Evolutionary conservation across 2,113 vertebrate species (phyloP).

Genomic region (Serinus canaria): DNA sequence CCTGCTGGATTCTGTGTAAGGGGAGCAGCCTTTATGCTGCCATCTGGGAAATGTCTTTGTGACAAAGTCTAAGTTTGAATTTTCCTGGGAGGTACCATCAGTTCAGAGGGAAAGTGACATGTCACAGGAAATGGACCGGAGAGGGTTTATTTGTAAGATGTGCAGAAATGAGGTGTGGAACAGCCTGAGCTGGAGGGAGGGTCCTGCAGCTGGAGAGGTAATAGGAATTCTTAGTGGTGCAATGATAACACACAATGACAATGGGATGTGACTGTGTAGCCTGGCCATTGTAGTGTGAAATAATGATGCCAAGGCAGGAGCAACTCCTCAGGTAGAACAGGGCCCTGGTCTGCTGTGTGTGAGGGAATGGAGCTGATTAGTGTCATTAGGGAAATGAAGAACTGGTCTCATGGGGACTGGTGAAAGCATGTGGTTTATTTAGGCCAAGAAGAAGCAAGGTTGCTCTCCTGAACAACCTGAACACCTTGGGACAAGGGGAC

Average conservation of each 20-base stretch:
- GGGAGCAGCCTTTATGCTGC: not conserved
- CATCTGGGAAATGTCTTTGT: not conserved
- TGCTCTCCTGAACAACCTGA: not conserved
- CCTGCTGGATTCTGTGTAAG: not conserved
- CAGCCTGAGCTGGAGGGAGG: not conserved
- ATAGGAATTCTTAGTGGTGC: not conserved
- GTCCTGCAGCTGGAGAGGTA: not conserved
- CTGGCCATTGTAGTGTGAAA: not conserved
- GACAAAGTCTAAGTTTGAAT: not conserved
- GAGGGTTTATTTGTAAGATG: not conserved
- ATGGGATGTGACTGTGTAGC: not conserved
- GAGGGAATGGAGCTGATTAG: not conserved
- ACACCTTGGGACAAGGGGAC: not conserved
- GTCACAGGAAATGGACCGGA: not conserved
- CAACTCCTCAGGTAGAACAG: not conserved
- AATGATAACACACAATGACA: fast-evolving
- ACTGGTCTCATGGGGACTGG: fast-evolving
- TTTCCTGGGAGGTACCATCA: not conserved
- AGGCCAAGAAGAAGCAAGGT: not conserved
- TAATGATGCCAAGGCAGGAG: not conserved
- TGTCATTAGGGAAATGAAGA: not conserved
- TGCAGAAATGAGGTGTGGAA: not conserved
- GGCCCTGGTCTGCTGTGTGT: not conserved
- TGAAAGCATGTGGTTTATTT: not conserved
- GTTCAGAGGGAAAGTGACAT: fast-evolving